Conservation (phyloP, 92 coral and sea anemone genomes). For the Muricea muricata region DNA sequence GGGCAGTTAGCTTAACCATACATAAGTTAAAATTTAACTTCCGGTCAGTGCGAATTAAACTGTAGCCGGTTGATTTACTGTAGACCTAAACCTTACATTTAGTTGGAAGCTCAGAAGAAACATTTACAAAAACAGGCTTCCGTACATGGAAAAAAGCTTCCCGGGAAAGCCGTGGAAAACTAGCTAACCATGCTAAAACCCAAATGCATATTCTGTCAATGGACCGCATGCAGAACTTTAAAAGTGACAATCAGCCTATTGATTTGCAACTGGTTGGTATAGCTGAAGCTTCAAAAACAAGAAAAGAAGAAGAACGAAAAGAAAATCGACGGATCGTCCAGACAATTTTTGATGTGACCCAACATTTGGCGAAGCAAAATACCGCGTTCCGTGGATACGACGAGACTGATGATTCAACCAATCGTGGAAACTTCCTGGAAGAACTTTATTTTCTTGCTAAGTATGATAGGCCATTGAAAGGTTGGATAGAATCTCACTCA, state of each 20-base stretch:
- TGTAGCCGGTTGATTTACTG: neutral
- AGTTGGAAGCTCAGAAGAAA: constrained; percentile 37
- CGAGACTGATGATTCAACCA: constrained; percentile 31
- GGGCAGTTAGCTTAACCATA: neutral
- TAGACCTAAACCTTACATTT: neutral
- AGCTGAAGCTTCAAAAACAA: constrained; percentile 6
- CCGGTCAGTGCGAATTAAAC: too few species aligned
- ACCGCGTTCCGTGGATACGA: constrained; percentile 52
- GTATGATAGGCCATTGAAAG: constrained; percentile 30
- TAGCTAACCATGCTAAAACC: constrained; percentile 19
- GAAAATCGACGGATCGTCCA: constrained; percentile 48
- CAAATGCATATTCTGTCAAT: constrained; percentile 9
- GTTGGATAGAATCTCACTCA: constrained; percentile 35
- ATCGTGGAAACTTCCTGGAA: constrained; percentile 53
- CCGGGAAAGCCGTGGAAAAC: constrained; percentile 23
- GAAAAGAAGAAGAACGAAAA: constrained; percentile 43
- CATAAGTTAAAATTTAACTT: too few species aligned
- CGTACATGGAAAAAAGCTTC: constrained; percentile 22
- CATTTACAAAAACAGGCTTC: constrained; percentile 29
- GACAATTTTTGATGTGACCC: constrained; percentile 47
- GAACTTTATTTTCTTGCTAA: constrained; percentile 36
- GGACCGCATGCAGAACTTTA: constrained; percentile 23
- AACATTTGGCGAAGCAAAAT: constrained; percentile 53
- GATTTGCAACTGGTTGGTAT: constrained; percentile 13
- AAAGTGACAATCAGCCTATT: neutral